These are phyloP conservation scores for Brachypalpus laphriformis DNA, from an alignment of 2,888 invertebrate genomes.

Conservation along the genomic window DNA sequence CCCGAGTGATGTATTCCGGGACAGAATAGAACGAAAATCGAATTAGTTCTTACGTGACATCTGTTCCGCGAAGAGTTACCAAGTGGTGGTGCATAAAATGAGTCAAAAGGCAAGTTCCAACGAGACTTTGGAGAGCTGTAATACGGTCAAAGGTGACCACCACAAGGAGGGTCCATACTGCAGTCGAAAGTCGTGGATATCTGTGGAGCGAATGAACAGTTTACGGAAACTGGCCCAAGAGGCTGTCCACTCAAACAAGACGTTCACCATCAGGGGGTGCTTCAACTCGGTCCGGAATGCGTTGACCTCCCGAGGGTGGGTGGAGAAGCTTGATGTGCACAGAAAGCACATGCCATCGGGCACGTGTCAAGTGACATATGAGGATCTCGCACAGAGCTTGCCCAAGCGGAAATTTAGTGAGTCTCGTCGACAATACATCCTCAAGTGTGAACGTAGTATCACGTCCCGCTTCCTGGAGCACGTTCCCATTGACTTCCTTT, in stretches of 20 bases:
- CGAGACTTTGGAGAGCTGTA: slow-evolving; percentile 38
- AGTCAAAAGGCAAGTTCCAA: slow-evolving; percentile 29
- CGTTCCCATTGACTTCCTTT: slow-evolving; percentile 92
- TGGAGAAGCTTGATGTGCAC: slow-evolving; percentile 82
- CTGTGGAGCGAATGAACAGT: slow-evolving; percentile 86
- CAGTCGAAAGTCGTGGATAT: slow-evolving; percentile 84
- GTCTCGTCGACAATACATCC: slow-evolving; percentile 84
- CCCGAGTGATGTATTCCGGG: slow-evolving; percentile 49
- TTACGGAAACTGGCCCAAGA: slow-evolving; percentile 86
- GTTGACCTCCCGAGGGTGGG: slow-evolving; percentile 88
- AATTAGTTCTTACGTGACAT: slow-evolving; percentile 73
- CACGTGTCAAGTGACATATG: slow-evolving; percentile 79
- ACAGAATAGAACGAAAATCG: slow-evolving; percentile 64
- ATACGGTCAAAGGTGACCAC: neutral
- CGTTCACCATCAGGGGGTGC: slow-evolving; percentile 89
- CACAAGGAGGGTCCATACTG: slow-evolving; percentile 68
- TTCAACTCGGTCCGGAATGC: slow-evolving; percentile 89
- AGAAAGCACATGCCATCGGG: slow-evolving; percentile 79
- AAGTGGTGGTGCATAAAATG: slow-evolving; percentile 35
- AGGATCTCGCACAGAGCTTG: slow-evolving; percentile 81
- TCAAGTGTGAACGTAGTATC: slow-evolving; percentile 88
- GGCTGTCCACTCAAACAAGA: slow-evolving; percentile 86
- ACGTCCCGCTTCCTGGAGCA: slow-evolving; percentile 91
- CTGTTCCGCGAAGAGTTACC: slow-evolving; percentile 52
- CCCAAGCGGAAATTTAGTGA: slow-evolving; percentile 82